These are phyloP conservation scores for Tholera decimalis DNA, from an alignment of 2,888 invertebrate species.

Conservation along the genomic window DNA sequence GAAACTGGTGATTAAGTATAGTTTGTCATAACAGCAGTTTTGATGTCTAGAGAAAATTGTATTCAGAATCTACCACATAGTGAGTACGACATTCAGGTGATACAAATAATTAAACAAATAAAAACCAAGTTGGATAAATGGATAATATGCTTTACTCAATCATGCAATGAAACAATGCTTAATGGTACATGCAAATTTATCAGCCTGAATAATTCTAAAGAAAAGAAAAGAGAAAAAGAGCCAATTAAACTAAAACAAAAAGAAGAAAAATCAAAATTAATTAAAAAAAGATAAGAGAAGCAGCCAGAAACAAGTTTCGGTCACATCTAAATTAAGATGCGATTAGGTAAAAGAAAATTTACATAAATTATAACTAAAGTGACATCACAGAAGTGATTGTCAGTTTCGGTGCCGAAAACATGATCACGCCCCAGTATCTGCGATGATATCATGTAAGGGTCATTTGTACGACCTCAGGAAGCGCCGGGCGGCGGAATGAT, in stretches of 20 bases:
- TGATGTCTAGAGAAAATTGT: neutral
- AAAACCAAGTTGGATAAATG: neutral
- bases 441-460: slow-evolving; percentile 64
- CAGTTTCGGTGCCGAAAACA: slow-evolving; percentile 49
- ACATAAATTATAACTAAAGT: slow-evolving; percentile 65
- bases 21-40: neutral
- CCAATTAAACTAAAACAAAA: slow-evolving; percentile 12
- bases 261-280: slow-evolving; percentile 37
- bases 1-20: neutral
- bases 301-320: slow-evolving; percentile 56
- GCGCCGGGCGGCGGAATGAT: slow-evolving; percentile 70
- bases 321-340: slow-evolving; percentile 65
- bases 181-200: neutral
- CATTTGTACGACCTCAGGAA: slow-evolving; percentile 59
- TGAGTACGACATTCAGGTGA: neutral
- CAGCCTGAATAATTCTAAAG: neutral
- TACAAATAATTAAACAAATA: neutral
- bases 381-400: slow-evolving; percentile 63
- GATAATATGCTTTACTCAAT: neutral
- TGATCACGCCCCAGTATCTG: slow-evolving; percentile 55
- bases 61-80: neutral
- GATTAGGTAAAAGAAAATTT: slow-evolving; percentile 68
- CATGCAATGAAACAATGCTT: neutral
- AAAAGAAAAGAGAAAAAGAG: slow-evolving; percentile 8
- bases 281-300: slow-evolving; percentile 58